These are phyloP conservation scores for Meteorus colon DNA, from an alignment of 2,888 invertebrate genomes.

Conservation along the genomic window DNA sequence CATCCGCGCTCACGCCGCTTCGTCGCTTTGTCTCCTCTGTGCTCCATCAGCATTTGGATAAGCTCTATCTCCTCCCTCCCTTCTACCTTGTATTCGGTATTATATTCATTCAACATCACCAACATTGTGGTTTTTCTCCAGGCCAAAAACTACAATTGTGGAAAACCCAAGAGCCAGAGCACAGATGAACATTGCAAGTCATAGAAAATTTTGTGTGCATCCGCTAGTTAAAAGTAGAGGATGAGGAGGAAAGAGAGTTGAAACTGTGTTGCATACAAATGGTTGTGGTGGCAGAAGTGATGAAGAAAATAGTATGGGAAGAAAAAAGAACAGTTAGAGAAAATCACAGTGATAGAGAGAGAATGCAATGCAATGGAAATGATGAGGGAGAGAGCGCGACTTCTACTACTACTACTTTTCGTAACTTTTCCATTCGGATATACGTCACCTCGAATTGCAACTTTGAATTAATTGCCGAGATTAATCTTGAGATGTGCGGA, in stretches of 20 bases:
- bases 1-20: slow-evolving; percentile 33
- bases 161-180: background rate
- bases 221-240: background rate
- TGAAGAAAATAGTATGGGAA: slow-evolving; percentile 22
- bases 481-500: background rate
- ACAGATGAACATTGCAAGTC: slow-evolving; percentile 6
- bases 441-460: background rate
- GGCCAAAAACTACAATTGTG: slow-evolving; percentile 47
- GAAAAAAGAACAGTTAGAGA: background rate
- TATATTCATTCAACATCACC: slow-evolving; percentile 61
- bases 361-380: slow-evolving; percentile 15
- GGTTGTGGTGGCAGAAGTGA: slow-evolving; percentile 23
- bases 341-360: background rate
- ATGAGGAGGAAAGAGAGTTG: slow-evolving; percentile 39
- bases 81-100: slow-evolving; percentile 53
- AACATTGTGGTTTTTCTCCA: slow-evolving; percentile 59
- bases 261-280: slow-evolving; percentile 48
- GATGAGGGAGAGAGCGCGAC: background rate
- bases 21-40: slow-evolving; percentile 45
- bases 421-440: background rate
- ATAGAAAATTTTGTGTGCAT: slow-evolving; percentile 16
- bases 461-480: background rate
- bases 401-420: background rate
- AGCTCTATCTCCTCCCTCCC: slow-evolving; percentile 50
- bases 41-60: slow-evolving; percentile 68